These are phyloP conservation scores for Thelaira solivaga DNA, from an alignment of 2,888 invertebrate species.

Conservation along the genomic window DNA sequence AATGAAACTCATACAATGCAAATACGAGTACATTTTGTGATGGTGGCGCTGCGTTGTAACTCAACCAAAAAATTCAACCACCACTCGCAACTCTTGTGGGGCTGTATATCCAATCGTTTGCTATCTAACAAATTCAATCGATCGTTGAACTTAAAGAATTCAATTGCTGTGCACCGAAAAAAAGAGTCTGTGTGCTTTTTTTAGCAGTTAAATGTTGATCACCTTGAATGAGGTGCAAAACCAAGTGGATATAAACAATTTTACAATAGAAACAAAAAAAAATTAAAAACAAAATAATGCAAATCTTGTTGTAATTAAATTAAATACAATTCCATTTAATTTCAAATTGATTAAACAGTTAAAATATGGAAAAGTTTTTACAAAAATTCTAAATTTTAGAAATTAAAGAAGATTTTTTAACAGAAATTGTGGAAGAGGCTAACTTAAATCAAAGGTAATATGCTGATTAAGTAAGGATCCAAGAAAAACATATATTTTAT, in stretches of 20 bases:
- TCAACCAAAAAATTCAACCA: neutral
- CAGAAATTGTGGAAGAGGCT: too few species aligned
- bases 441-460: too few species aligned
- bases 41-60: neutral
- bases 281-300: neutral
- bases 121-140: slow-evolving; percentile 56
- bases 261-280: neutral
- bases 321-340: slow-evolving; percentile 29
- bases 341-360: slow-evolving; percentile 6
- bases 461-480: too few species aligned
- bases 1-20: slow-evolving; percentile 1
- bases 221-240: slow-evolving; percentile 59
- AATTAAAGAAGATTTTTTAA: too few species aligned
- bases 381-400: too few species aligned
- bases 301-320: slow-evolving; percentile 17
- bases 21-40: neutral
- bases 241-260: slow-evolving; percentile 37
- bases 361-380: too few species aligned
- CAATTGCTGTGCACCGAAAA: slow-evolving; percentile 28
- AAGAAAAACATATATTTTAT: too few species aligned
- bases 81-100: neutral
- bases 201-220: slow-evolving; percentile 58
- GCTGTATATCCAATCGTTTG: neutral
- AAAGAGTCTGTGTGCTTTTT: slow-evolving; percentile 6
- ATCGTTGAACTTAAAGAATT: slow-evolving; percentile 62